These are phyloP conservation scores for Pollicipes pollicipes DNA, from an alignment of 1,140 invertebrate genomes.

Conservation along the genomic window DNA sequence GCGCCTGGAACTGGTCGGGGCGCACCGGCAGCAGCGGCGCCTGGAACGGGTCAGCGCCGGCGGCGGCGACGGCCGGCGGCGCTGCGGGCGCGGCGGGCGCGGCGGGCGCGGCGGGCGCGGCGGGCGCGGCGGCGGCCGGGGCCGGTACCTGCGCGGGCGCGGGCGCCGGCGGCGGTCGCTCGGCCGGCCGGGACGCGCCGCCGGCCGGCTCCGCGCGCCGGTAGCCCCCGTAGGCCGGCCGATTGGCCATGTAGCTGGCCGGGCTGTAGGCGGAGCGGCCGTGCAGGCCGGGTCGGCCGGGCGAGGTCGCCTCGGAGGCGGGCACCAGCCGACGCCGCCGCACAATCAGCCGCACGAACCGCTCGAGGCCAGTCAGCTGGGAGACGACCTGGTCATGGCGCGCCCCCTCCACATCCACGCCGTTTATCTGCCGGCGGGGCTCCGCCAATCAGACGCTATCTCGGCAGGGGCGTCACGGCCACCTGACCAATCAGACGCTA, in stretches of 20 bases:
- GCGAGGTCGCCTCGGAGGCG: too few species aligned
- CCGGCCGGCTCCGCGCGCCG: constrained; percentile 27
- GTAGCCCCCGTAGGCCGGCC: constrained; percentile 42
- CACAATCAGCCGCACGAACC: constrained; percentile 71
- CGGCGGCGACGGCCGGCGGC: too few species aligned
- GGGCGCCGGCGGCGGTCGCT: too few species aligned
- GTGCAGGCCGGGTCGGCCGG: too few species aligned
- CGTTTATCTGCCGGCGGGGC: constrained; percentile 66
- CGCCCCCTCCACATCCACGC: constrained; percentile 73
- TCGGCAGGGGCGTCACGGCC: too few species aligned
- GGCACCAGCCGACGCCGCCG: constrained; percentile 36
- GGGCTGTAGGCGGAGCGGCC: constrained; percentile 29
- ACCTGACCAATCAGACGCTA: too few species aligned
- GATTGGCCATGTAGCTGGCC: constrained; percentile 49
- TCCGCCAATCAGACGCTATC: too few species aligned
- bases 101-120: too few species aligned
- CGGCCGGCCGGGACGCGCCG: constrained; percentile 7
- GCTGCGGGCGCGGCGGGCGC: background rate
- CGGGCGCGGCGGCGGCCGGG: too few species aligned
- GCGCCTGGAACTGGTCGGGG: constrained; percentile 68
- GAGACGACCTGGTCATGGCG: constrained; percentile 78
- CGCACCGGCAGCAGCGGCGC: background rate
- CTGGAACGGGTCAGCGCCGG: background rate
- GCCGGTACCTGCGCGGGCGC: too few species aligned
- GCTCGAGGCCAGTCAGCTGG: constrained; percentile 67